Base-by-base conservation (phyloP, 2,113 vertebrate genomes). In the Chaetodon trifascialis region DNA sequence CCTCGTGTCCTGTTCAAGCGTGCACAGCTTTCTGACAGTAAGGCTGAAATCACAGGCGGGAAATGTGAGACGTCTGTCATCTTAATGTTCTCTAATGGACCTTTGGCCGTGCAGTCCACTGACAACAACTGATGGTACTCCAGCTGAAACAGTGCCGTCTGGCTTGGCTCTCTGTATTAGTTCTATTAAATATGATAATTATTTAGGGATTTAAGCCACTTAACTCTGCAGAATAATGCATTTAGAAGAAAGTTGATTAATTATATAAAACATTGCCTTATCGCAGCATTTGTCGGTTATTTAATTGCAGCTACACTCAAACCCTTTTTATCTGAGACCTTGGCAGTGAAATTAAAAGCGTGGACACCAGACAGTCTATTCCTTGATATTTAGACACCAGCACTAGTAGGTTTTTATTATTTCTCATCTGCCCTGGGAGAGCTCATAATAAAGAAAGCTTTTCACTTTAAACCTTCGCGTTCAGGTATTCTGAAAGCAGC, bases 381-480 rank as follows among this genome's bases (percentile, higher is more conserved):
- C 63, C 47, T 79, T 65, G 40, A 71, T 49, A 38, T 79, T 51
- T 54, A 34, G 25, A 38, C 46, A 36, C 10, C 52, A 47, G 21
- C 11, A 0, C 34, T 4, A 11, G 23, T 7, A n/a, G 30, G 40
- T 30, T 63, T 52, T 25, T 54, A 63, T 62, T 79, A 65, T 73
- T 46, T 73, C 34, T 82, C 14, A 36, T 70, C 51, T 25, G 25
- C 15, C 5, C 38, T 60, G 21, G 21, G n/a, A 59, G 30, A 25
- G n/a, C 55, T 15, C 17, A 71, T 66, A 68, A 51, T 76, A 73
- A 77, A 73, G 15, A 65, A 51, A 3, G 46, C 9, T 4, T 63
- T 47, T 79, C 36, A 51, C 54, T 64, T 85, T 30, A 62, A 77
- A 72, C 11, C 44, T 69, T 40, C 36, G 55, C 81, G 60, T 67